phyloP scores from a whole-genome alignment of 2,113 vertebrate species.

The Chionis minor region DNA sequence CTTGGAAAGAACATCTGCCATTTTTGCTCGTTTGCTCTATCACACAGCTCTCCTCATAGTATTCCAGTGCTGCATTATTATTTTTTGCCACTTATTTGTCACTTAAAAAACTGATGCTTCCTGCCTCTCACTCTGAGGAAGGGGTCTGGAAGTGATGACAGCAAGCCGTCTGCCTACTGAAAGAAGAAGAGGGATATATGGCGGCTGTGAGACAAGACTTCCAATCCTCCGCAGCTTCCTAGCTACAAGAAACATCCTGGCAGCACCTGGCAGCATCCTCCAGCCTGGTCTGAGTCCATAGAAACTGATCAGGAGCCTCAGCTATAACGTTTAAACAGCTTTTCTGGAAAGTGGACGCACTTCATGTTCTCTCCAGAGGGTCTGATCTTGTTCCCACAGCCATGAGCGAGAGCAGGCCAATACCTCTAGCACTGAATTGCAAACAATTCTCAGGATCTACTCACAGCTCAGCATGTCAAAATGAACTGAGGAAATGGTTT shows the following conservation, averaged over 20 bases:
- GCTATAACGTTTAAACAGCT: background rate
- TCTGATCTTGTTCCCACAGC: conserved; percentile 20
- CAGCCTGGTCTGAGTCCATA: background rate
- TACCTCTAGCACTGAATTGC: background rate
- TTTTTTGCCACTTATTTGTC: background rate
- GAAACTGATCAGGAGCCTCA: background rate
- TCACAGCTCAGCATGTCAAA: conserved; percentile 75
- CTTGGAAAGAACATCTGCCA: background rate
- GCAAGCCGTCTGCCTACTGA: background rate
- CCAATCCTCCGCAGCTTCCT: background rate
- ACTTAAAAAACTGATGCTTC: background rate
- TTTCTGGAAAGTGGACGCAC: background rate
- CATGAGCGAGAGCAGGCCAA: background rate
- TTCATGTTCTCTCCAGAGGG: background rate
- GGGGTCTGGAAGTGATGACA: background rate
- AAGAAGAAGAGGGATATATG: background rate
- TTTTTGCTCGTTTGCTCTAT: background rate
- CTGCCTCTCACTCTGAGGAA: background rate
- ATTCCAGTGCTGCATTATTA: background rate
- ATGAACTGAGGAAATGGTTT: conserved; percentile 76
- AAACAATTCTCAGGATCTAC: conserved; percentile 66
- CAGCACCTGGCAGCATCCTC: background rate
- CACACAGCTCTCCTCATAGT: background rate
- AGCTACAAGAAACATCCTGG: background rate
- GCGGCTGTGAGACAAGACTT: background rate